phyloP scores from a whole-genome alignment of 2,888 invertebrate genomes.

The Phragmatobia fuliginosa region DNA sequence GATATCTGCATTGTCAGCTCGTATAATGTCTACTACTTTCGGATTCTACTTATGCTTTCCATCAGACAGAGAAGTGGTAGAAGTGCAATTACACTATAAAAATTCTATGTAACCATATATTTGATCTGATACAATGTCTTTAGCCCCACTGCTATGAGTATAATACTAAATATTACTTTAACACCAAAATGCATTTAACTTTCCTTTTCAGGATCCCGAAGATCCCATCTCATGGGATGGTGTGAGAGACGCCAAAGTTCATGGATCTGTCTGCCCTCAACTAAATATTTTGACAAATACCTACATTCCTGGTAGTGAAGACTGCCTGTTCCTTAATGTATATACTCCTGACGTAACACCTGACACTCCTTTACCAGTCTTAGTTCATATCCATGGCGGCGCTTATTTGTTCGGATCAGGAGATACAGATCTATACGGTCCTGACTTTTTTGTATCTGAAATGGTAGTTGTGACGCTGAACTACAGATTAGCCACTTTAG shows the following conservation, averaged over 20 bases:
- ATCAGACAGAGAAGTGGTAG: too few relatives aligned
- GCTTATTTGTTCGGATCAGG: slow-evolving; percentile 64
- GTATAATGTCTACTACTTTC: too few relatives aligned
- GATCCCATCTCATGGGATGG: slow-evolving; percentile 63
- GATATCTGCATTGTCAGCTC: too few relatives aligned
- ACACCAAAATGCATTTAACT: background rate
- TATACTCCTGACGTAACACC: slow-evolving; percentile 51
- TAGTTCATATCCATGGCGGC: slow-evolving; percentile 71
- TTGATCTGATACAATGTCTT: background rate
- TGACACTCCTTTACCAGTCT: slow-evolving; percentile 55
- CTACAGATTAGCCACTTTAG: slow-evolving; percentile 83
- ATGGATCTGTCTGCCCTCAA: slow-evolving; percentile 66
- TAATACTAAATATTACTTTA: background rate
- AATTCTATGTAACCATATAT: too few relatives aligned
- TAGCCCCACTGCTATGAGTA: background rate
- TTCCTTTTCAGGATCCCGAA: slow-evolving; percentile 22
- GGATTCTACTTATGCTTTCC: too few relatives aligned
- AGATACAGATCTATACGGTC: slow-evolving; percentile 81
- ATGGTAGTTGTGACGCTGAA: slow-evolving; percentile 86
- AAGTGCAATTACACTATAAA: too few relatives aligned
- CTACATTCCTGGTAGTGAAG: slow-evolving; percentile 58
- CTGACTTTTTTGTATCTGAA: slow-evolving; percentile 84
- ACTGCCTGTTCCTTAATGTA: slow-evolving; percentile 69
- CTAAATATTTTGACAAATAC: slow-evolving; percentile 22
- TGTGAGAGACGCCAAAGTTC: slow-evolving; percentile 60